Evolutionary conservation across 2,888 invertebrate species (phyloP).

Genomic region (Geophilus truncorum): DNA sequence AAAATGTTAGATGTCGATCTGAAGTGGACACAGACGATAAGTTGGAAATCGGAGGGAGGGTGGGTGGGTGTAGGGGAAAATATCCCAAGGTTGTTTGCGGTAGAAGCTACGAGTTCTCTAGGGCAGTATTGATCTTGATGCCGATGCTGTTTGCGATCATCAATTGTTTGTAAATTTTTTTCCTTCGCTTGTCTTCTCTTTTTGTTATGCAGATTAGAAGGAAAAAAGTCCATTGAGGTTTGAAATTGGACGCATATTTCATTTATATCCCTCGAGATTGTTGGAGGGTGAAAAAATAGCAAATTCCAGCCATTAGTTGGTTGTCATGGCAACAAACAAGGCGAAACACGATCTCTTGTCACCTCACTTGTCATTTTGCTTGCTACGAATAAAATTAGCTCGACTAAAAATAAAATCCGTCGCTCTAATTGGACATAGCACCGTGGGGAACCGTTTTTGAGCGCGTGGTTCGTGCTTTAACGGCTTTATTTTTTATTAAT

Average conservation of each 20-base stretch:
- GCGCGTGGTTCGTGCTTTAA: neutral
- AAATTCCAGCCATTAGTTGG: slow-evolving; percentile 7
- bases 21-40: neutral
- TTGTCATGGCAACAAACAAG: slow-evolving; percentile 14
- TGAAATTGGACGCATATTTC: slow-evolving; percentile 6
- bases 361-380: slow-evolving; percentile 14
- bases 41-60: neutral
- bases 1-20: neutral
- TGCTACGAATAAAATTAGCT: neutral
- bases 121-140: neutral
- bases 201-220: neutral
- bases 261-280: neutral
- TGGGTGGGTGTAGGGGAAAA: neutral
- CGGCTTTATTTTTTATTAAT: slow-evolving; percentile 16
- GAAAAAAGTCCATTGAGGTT: neutral
- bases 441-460: slow-evolving; percentile 16
- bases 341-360: slow-evolving; percentile 20
- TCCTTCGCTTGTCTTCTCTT: neutral
- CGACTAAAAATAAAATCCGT: slow-evolving; percentile 3
- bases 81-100: neutral
- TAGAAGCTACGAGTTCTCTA: neutral
- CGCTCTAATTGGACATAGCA: slow-evolving; percentile 12
- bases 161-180: neutral
- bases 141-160: neutral
- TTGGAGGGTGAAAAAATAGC: neutral